phyloP scores from a whole-genome alignment of 2,797 vertebrate species.

The Pantherophis alleghaniensis region DNA sequence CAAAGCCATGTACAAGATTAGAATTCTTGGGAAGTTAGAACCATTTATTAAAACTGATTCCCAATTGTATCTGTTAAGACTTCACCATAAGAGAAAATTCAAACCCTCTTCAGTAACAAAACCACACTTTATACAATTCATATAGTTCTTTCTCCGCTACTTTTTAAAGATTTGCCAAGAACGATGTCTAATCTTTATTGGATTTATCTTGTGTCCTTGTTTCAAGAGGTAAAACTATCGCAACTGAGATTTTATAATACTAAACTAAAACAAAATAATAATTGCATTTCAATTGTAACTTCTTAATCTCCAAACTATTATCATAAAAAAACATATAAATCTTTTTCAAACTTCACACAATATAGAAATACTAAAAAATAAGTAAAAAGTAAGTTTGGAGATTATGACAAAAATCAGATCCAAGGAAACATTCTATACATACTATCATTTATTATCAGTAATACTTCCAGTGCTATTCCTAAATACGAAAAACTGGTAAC shows the following conservation, averaged over 20 bases:
- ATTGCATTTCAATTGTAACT: background rate
- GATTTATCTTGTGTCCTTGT: background rate
- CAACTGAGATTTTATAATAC: conserved; percentile 27
- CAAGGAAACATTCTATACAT: conserved; percentile 18
- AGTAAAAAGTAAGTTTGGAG: background rate
- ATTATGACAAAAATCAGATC: background rate
- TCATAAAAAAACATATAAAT: conserved; percentile 16
- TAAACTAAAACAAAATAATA: background rate
- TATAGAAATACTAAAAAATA: conserved; percentile 31
- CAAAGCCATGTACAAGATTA: background rate
- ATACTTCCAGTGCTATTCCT: conserved; percentile 47
- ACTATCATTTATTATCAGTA: background rate
- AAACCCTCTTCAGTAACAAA: background rate
- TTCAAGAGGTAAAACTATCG: conserved; percentile 22
- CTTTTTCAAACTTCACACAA: conserved; percentile 42
- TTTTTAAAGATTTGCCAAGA: background rate
- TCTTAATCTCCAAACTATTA: background rate
- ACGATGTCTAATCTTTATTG: background rate
- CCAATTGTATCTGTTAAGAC: background rate
- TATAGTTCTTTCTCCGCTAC: background rate
- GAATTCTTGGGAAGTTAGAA: background rate
- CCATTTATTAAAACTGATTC: background rate
- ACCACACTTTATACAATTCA: background rate
- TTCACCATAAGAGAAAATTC: background rate
- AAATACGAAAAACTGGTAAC: background rate